A percentile compares a stretch with the other conserved stretches of the same genome.
These are phyloP conservation scores for Eilema griseolum DNA, from an alignment of 2,888 invertebrate genomes.

Conservation along the genomic window DNA sequence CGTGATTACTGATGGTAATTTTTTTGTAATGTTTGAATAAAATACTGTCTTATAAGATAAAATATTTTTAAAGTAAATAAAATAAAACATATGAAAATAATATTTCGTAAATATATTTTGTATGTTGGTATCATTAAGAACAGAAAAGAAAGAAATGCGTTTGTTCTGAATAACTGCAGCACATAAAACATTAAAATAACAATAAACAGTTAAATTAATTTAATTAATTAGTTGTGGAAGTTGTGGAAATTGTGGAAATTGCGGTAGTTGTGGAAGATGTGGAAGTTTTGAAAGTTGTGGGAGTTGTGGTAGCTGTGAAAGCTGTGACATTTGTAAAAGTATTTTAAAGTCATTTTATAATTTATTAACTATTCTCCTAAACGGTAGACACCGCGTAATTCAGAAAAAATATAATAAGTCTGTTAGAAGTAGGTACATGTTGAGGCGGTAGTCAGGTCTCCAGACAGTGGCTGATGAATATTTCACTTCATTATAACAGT, in stretches of 20 bases:
- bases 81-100: not conserved
- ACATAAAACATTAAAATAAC: too few species aligned
- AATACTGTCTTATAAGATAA: not conserved
- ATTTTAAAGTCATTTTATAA: not conserved
- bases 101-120: too few species aligned
- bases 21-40: not conserved
- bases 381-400: conserved; percentile 13
- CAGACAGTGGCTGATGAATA: conserved; percentile 83
- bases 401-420: conserved; percentile 57
- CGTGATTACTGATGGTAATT: not conserved
- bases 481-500: conserved; percentile 84
- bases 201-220: too few species aligned
- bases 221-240: too few species aligned
- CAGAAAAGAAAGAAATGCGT: too few species aligned
- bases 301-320: too few species aligned
- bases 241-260: too few species aligned
- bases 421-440: conserved; percentile 56
- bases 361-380: not conserved
- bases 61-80: not conserved
- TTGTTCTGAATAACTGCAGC: too few species aligned
- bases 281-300: too few species aligned
- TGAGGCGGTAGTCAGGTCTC: conserved; percentile 70
- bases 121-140: too few species aligned
- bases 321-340: too few species aligned
- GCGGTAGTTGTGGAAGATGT: too few species aligned